Base-by-base conservation (phyloP, 2,113 vertebrate genomes). In the Machaerirhynchus nigripectus region DNA sequence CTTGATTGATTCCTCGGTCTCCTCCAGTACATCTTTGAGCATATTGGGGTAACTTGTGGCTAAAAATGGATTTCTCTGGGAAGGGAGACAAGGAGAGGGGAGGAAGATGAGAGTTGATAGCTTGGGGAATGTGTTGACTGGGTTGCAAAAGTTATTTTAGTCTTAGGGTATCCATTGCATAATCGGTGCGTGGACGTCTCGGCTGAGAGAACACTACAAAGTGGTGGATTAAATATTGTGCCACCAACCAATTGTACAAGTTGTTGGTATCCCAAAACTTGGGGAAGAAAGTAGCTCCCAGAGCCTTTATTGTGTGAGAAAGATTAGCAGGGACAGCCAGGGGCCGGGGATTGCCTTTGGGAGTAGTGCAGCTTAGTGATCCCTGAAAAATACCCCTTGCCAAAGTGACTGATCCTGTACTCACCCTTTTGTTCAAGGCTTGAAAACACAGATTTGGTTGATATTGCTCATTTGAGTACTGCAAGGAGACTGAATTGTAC, bases 251-350 rank as follows among this genome's bases (percentile, higher is more conserved):
- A 27, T 90, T 90, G 82, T 96, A 70, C 68, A 44, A 80, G 91
- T 93, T 86, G 78, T 90, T 84, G 92, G 95, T 96, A 95, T 92
- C 96, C 96, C 95, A 90, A 94, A 95, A 94, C 80, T 93, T 94
- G 93, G 96, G 96, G 88, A 93, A 93, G 90, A 94, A 92, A 93
- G 95, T 95, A 95, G 93, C 93, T 97, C 93, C 95, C 95, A 94
- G 96, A 97, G 96, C 96, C 93, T 96, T 95, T 95, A 86, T 89
- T 26, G 2, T 22, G 37, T 81, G 26, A 56, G 88, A 73, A 33
- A 47, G 70, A 31, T 70, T 39, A 96, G 83, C 86, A 74, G 77
- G 24, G 52, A 33, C 85, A 83, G 78, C 79, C 15, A 37, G 91
- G 84, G 87, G 24, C 65, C 9, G 3, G 55, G 67, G 73, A 64